A percentile compares a stretch with the other conserved stretches of the same genome.
Evolutionary conservation across 2,113 vertebrate genomes (phyloP).

Genomic region (Telmatochromis sp.): DNA sequence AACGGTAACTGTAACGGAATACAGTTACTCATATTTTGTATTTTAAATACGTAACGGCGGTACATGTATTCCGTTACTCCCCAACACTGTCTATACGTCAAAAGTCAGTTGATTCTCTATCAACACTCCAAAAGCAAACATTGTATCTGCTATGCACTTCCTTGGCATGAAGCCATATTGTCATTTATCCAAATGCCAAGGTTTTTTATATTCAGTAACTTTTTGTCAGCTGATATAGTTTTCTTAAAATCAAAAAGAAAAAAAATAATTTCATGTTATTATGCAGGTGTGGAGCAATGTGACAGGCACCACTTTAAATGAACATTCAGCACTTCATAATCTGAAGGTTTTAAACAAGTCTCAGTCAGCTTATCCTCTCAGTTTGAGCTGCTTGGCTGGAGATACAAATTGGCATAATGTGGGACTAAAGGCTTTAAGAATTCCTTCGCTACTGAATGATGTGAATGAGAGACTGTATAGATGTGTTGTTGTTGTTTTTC

Average conservation of each 20-base stretch:
- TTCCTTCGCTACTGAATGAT: not conserved
- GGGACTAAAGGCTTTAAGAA: not conserved
- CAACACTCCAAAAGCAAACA: not conserved
- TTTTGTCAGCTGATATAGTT: not conserved
- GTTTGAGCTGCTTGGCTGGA: not conserved
- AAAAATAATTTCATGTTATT: accelerated
- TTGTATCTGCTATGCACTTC: accelerated
- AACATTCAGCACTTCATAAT: accelerated
- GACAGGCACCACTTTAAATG: not conserved
- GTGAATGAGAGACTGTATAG: not conserved
- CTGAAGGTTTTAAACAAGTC: not conserved
- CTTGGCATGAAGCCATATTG: not conserved
- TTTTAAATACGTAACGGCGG: too few species aligned
- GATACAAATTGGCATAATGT: not conserved
- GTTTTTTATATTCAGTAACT: not conserved
- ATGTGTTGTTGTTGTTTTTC: not conserved
- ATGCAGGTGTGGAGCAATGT: not conserved
- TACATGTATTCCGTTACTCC: too few species aligned
- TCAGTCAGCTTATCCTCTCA: not conserved
- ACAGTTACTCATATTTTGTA: too few species aligned
- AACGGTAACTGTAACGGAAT: too few species aligned
- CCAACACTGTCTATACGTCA: too few species aligned
- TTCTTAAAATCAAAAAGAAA: not conserved
- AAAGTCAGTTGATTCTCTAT: not conserved
- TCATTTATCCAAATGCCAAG: not conserved